Evolutionary conservation across 2,888 invertebrate genomes (phyloP), one percentile per base, ranked within the genome.

Genomic region (Nipponacmea schrenckii): DNA sequence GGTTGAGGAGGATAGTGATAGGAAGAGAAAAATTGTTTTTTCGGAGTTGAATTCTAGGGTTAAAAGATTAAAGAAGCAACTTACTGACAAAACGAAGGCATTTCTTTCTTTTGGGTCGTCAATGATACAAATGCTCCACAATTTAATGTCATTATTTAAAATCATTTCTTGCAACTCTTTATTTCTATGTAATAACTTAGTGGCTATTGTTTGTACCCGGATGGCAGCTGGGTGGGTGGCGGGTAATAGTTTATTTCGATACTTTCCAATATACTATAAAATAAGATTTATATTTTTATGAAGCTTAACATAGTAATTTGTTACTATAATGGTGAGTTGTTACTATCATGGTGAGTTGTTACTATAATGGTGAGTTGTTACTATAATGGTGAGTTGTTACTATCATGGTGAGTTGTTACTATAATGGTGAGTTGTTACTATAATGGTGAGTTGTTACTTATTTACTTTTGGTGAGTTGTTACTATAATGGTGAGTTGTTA

Each of bases 71-170:
- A n/a, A 39, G 10, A 39, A 39, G 10, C 10, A 10, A 82, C 88
- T 86, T 83, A 91, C 90, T 20, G 92, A 91, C 69, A 92, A 81
- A 63, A 92, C 91, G 84, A 91, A 91, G 0, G 92, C 92, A 86
- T 92, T 92, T 56, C 24, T 56, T 70, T 86, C 87, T 3, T 83
- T 76, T 4, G 86, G 85, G 78, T 90, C 83, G 20, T 91, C 86
- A 7, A 89, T 77, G 44, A 92, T 89, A 63, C 90, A 87, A 5
- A 92, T 83, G 7, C 86, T 88, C 92, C 92, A 92, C 5, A 89
- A 79, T 68, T 89, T 88, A 15, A 88, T 79, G 39, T 86, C 80
- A 39, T 39, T 39, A 39, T 39, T 39, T 39, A 39, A 5, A 39
- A 39, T 7, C 62, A 91, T 85, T 70, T 88, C 85, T 17, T 87